Evolutionary conservation across 1,140 invertebrate genomes (phyloP).

Genomic region (Thaumetopoea pityocampa): DNA sequence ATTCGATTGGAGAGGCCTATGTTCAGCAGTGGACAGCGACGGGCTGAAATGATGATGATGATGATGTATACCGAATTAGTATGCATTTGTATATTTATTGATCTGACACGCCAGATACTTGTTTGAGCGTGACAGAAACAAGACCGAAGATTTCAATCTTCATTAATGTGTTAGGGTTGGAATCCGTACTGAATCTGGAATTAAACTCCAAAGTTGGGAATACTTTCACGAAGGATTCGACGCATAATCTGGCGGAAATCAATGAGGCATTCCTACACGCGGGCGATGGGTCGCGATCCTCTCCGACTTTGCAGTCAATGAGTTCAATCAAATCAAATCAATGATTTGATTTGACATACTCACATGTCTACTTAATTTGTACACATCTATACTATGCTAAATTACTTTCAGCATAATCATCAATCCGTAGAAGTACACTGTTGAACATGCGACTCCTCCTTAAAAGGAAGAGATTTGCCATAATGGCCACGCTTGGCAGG

Average conservation of each 20-base stretch:
- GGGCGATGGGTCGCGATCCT: slow-evolving; percentile 28
- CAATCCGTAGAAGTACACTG: too few relatives aligned
- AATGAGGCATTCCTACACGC: slow-evolving; percentile 53
- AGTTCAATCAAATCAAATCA: slow-evolving; percentile 31
- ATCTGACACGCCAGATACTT: too few relatives aligned
- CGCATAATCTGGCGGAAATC: slow-evolving; percentile 37
- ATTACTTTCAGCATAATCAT: too few relatives aligned
- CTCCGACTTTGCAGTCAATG: slow-evolving; percentile 38
- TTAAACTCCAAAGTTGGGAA: slow-evolving; percentile 46
- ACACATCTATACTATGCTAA: neutral
- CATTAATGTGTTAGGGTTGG: too few relatives aligned
- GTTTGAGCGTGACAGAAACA: neutral
- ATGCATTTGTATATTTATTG: too few relatives aligned
- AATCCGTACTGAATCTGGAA: slow-evolving; percentile 34
- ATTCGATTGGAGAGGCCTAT: too few relatives aligned
- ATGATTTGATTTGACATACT: slow-evolving; percentile 24
- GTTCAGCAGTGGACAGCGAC: too few relatives aligned
- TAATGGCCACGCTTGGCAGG: too few relatives aligned
- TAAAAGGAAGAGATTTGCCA: too few relatives aligned
- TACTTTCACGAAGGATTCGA: slow-evolving; percentile 47
- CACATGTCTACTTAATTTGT: slow-evolving; percentile 4
- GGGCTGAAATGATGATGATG: too few relatives aligned
- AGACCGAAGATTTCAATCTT: slow-evolving; percentile 44
- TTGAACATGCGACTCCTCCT: too few relatives aligned
- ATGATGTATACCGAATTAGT: too few relatives aligned